A percentile compares a stretch with the other conserved stretches of the same genome.
Conservation (phyloP, 2,113 vertebrate species). For the Rhinoderma darwinii region DNA sequence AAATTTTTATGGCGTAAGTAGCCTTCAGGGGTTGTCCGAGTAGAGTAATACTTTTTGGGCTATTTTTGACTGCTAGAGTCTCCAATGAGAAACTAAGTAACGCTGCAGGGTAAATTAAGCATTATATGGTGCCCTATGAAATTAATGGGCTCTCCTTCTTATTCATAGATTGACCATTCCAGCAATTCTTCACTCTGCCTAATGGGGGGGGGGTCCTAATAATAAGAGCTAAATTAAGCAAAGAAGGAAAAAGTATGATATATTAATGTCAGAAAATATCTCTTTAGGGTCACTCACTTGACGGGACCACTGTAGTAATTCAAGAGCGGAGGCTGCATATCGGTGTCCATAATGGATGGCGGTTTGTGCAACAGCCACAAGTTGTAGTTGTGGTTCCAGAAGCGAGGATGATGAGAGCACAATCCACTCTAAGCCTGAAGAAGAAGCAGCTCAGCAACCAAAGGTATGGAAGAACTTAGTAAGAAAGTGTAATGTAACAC, state of each 20-base stretch:
- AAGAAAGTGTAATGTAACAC: too few species aligned
- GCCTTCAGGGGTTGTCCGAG: background rate
- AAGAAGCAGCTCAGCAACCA: constrained; percentile 60
- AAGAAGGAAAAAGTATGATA: background rate
- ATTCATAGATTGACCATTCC: too few species aligned
- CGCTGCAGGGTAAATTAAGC: background rate
- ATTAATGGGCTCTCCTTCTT: too few species aligned
- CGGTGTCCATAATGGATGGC: constrained; percentile 87
- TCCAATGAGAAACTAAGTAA: too few species aligned
- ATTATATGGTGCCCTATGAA: background rate
- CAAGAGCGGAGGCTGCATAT: constrained; percentile 88
- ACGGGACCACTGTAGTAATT: constrained; percentile 67
- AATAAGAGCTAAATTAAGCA: background rate
- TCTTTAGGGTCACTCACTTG: constrained; percentile 69
- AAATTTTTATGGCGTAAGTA: too few species aligned
- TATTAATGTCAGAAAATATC: background rate
- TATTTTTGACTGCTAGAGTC: too few species aligned
- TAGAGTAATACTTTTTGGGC: background rate
- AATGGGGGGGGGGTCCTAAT: too few species aligned
- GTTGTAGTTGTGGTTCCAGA: constrained; percentile 82
- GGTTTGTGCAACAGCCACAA: constrained; percentile 85
- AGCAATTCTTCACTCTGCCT: too few species aligned
- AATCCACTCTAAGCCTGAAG: constrained; percentile 66
- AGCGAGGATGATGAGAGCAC: constrained; percentile 51
- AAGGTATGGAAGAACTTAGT: background rate